These are phyloP conservation scores for Telmatochromis brachygnathus DNA, from an alignment of 2,113 vertebrate species.

Conservation along the genomic window DNA sequence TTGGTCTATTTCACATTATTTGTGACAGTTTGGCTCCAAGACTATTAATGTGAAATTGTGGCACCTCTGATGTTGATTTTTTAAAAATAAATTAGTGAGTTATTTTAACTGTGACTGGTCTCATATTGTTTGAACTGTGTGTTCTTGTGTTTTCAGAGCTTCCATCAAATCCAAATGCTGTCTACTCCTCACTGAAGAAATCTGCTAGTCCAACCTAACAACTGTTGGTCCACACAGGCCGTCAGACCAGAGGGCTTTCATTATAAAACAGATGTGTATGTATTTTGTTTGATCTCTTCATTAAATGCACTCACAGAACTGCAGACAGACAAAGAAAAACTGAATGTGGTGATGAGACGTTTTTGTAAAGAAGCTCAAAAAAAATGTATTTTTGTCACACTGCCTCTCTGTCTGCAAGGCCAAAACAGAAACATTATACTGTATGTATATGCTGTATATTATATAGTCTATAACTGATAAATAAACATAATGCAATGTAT, in stretches of 20 bases:
- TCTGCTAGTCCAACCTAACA: rapidly evolving
- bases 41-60: neutral
- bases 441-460: rapidly evolving
- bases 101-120: neutral
- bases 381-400: neutral
- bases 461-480: rapidly evolving
- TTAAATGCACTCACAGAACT: neutral
- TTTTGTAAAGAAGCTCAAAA: neutral
- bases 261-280: rapidly evolving
- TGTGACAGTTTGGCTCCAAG: neutral
- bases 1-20: neutral
- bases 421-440: neutral
- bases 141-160: neutral
- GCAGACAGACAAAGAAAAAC: neutral
- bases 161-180: neutral
- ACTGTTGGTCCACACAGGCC: rapidly evolving
- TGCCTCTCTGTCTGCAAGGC: rapidly evolving
- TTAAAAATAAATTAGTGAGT: rapidly evolving
- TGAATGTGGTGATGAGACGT: rapidly evolving
- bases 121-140: neutral
- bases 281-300: neutral
- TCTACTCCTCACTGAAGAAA: neutral
- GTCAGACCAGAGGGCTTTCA: rapidly evolving
- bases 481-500: rapidly evolving
- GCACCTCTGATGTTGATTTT: rapidly evolving